Base-by-base conservation (phyloP, 2,113 vertebrate genomes). In the Eubucco bourcierii region DNA sequence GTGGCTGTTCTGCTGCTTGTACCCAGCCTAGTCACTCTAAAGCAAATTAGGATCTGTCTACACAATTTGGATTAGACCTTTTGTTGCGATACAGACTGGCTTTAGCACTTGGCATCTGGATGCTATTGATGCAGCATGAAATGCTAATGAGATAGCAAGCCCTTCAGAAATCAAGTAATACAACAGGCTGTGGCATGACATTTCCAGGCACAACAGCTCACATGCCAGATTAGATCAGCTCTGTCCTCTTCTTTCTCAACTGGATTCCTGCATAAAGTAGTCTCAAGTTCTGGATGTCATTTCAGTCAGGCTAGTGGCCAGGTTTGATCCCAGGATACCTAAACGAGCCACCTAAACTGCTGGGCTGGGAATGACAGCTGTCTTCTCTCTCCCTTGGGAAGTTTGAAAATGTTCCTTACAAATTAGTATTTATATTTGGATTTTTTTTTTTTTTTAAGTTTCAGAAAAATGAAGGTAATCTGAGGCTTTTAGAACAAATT, bases 71-170 rank as follows among this genome's bases (percentile, higher is more conserved):
- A 64, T 87, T 74, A 83, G 68, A 74, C 33, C 47, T 88, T 83
- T 71, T 74, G 10, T 85, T 93, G 80, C 37, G 71, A 24, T 67
- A 24, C 56, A 33, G 4, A 91, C 28, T 4, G 2, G 0, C 33
- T 90, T 94, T 88, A 86, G 82, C 87, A 83, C 46, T 95, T 95
- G 93, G 83, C 85, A 93, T 88, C 75, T 95, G 93, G 68, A 67
- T 88, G 80, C 80, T 80, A 33, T 94, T 95, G 93, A 83, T 77
- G 90, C 76, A 74, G 65, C 1, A 2, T 2, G 4, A 80, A 91
- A 95, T 88, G 61, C 88, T 90, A 88, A 90, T 83, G 72, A 91
- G 52, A 74, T n/a, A 1, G 4, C 46, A 83, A 74, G 41, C 82
- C 64, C 79, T 83, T 91, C 41, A 83, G 91, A 71, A 88, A 64